A percentile compares a stretch with the other conserved stretches of the same genome.
These are phyloP conservation scores for Lagopus leucura DNA, from an alignment of 2,113 vertebrate genomes.

Conservation along the genomic window DNA sequence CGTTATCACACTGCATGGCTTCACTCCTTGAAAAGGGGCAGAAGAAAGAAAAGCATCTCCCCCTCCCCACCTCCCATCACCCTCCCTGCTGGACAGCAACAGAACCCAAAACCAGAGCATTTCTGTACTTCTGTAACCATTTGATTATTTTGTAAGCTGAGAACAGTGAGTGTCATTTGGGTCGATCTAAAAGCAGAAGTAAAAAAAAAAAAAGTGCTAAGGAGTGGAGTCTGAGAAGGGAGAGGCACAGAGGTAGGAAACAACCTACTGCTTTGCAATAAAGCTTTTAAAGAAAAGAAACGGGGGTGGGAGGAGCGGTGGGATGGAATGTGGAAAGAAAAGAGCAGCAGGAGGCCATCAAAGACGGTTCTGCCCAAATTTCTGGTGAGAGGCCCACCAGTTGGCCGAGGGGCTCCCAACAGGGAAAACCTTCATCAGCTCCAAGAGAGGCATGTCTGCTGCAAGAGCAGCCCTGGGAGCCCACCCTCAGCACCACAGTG, in stretches of 20 bases:
- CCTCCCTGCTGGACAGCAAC: background rate
- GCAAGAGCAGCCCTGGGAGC: too few relatives aligned
- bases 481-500: background rate
- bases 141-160: slow-evolving; percentile 25
- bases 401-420: background rate
- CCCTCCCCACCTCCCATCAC: too few relatives aligned
- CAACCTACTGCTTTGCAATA: slow-evolving; percentile 48
- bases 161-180: background rate
- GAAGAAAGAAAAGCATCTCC: background rate
- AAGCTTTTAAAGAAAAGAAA: slow-evolving; percentile 53
- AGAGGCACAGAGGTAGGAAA: slow-evolving; percentile 34
- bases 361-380: slow-evolving; percentile 59
- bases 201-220: background rate
- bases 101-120: accelerated
- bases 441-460: background rate
- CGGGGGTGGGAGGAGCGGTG: background rate
- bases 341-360: slow-evolving; percentile 60
- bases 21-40: background rate
- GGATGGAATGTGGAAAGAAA: slow-evolving; percentile 15
- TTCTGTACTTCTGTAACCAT: background rate
- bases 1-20: background rate
- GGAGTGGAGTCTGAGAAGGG: background rate
- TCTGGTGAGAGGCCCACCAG: slow-evolving; percentile 38
- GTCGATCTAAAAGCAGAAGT: background rate
- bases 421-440: background rate